Percentiles rank a stretch among this genome's conserved stretches.
Conservation (phyloP, 2,888 invertebrate genomes). For the Entomobrya multifasciata region DNA sequence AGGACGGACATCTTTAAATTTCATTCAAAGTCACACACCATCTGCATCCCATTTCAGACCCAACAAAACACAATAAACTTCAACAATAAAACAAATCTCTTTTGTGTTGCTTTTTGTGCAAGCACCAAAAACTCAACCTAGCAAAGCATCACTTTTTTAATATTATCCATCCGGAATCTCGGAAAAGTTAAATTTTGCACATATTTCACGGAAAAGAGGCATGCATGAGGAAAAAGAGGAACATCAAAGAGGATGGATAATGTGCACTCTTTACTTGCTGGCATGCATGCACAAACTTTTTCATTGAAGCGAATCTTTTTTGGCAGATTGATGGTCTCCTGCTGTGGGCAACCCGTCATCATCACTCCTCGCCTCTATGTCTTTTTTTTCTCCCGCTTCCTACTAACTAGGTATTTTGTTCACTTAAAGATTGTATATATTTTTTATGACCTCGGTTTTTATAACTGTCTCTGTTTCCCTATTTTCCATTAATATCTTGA, state of each 20-base stretch:
- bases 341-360: slow-evolving; percentile 46
- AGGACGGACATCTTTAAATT: slow-evolving; percentile 15
- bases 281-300: not conserved
- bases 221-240: not conserved
- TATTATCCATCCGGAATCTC: not conserved
- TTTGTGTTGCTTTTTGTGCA: slow-evolving; percentile 7
- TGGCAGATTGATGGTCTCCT: slow-evolving; percentile 64
- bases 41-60: slow-evolving; percentile 23
- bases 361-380: slow-evolving; percentile 4
- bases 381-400: slow-evolving; percentile 13
- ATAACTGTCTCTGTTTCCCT: no score
- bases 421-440: not conserved
- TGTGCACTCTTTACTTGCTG: no score
- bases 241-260: slow-evolving; percentile 44
- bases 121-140: no score
- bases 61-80: not conserved
- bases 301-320: slow-evolving; percentile 41
- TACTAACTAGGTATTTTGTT: no score
- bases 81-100: not conserved
- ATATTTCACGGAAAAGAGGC: slow-evolving; percentile 24
- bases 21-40: not conserved
- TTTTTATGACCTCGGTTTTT: slow-evolving; percentile 18
- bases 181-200: not conserved
- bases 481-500: not conserved
- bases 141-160: not conserved